Evolutionary conservation across 2,888 invertebrate species (phyloP).

Genomic region (Tanytarsus gracilentus): DNA sequence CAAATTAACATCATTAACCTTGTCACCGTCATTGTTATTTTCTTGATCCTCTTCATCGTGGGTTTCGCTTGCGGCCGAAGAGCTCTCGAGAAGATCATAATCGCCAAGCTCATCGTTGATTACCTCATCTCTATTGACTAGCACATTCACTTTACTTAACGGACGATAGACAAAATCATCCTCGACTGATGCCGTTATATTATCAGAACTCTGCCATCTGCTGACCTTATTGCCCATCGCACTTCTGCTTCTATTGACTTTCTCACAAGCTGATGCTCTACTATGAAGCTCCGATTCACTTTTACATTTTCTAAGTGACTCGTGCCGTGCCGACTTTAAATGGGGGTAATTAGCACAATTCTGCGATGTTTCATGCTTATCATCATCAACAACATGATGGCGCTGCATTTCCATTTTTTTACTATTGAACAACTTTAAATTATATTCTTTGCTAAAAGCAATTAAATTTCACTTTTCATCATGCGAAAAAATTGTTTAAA

Average conservation of each 20-base stretch:
- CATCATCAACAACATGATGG: neutral
- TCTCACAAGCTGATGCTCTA: too few species aligned
- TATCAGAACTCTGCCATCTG: conserved; percentile 1
- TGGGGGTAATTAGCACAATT: conserved; percentile 6
- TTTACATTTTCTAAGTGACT: conserved; percentile 6
- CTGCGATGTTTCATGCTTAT: conserved; percentile 22
- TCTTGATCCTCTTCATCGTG: neutral
- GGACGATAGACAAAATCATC: neutral
- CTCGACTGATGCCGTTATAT: neutral
- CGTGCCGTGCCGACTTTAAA: neutral
- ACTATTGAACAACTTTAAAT: too few species aligned
- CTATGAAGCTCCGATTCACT: conserved; percentile 4
- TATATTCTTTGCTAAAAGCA: too few species aligned
- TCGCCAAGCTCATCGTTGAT: neutral
- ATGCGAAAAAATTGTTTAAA: too few species aligned
- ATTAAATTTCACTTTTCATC: too few species aligned
- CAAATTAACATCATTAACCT: neutral
- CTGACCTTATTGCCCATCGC: neutral
- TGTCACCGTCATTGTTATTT: neutral
- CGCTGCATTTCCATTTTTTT: neutral
- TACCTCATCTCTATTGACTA: neutral
- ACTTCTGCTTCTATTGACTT: neutral
- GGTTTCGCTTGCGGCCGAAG: neutral
- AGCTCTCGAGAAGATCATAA: neutral
- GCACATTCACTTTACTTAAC: neutral